Evolutionary conservation across 2,888 invertebrate species (phyloP), one percentile per base, ranked within the genome.

Genomic region (Pollenia angustigena): DNA sequence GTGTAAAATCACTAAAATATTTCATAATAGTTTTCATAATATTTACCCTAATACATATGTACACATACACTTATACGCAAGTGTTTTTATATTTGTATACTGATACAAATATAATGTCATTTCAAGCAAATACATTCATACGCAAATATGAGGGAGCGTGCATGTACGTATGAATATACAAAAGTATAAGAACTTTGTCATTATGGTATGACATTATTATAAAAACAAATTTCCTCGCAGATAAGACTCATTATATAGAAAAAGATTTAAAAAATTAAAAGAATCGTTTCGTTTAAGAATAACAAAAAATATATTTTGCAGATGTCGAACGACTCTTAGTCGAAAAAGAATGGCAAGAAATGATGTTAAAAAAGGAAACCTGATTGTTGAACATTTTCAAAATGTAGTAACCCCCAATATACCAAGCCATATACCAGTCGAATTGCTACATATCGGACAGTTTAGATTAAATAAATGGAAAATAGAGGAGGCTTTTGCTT

Each of bases 1-100:
- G 71, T 81, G 81, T 66, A 78, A 81, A 85, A 79, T 82, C 82
- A 82, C 82, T 79, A 64, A 78, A 82, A 82, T 82, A 85, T 82
- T 74, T 82, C 71, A 85, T 46, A 85, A 85, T 85, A 81, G 81
- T 72, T 78, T 81, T 76, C 71, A 81, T 69, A 64, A 71, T 71
- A 78, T 83, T 83, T 78, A 76, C 62, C 42, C 56, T 9, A 52
- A 32, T 50, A n/a, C 46, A 52, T 60, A 69, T 23, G 8, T 9
- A 23, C 12, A 42, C 18, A 32, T 42, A 42, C 16, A 32, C 60
- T 50, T 16, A 60, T 54, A n/a, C 1, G 68, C 18, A 56, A 32
- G 32, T 32, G 32, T 32, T 32, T 32, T 32, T 32, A 32, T 32
- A 32, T 32, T 32, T n/a, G 14, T 14, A 58, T 14, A 32, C 14